phyloP scores from a whole-genome alignment of 2,797 vertebrate genomes.

The Myotis findleyi region DNA sequence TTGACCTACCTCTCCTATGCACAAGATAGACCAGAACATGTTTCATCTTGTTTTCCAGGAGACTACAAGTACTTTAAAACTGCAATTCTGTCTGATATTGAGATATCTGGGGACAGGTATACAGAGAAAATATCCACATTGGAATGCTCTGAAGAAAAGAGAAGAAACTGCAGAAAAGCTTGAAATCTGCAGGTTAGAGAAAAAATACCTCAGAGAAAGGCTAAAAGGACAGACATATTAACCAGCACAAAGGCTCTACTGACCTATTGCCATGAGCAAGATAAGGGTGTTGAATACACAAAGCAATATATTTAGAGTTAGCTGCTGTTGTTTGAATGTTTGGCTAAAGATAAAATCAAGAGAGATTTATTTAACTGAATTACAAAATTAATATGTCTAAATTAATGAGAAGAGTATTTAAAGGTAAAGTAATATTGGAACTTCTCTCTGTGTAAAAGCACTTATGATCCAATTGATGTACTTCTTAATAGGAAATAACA shows the following conservation, averaged over 20 bases:
- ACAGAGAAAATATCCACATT: not conserved
- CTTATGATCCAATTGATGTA: not conserved
- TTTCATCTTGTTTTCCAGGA: not conserved
- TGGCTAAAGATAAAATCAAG: not conserved
- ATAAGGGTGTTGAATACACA: not conserved
- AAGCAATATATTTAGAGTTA: not conserved
- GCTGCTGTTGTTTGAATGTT: not conserved
- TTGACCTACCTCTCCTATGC: not conserved
- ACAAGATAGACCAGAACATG: not conserved
- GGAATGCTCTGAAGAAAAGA: not conserved
- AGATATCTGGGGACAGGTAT: not conserved
- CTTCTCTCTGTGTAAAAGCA: not conserved
- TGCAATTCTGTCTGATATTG: not conserved
- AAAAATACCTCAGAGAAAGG: not conserved
- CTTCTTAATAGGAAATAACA: not conserved
- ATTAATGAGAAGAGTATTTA: slow-evolving; percentile 27
- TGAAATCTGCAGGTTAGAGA: not conserved
- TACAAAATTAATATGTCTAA: not conserved
- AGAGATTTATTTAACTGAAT: not conserved
- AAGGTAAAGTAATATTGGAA: not conserved
- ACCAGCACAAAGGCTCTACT: not conserved
- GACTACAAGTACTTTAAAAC: not conserved
- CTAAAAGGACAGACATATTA: not conserved
- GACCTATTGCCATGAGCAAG: not conserved
- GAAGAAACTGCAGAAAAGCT: not conserved